These are phyloP conservation scores for Plebejus argus DNA, from an alignment of 2,888 invertebrate genomes.

Conservation along the genomic window DNA sequence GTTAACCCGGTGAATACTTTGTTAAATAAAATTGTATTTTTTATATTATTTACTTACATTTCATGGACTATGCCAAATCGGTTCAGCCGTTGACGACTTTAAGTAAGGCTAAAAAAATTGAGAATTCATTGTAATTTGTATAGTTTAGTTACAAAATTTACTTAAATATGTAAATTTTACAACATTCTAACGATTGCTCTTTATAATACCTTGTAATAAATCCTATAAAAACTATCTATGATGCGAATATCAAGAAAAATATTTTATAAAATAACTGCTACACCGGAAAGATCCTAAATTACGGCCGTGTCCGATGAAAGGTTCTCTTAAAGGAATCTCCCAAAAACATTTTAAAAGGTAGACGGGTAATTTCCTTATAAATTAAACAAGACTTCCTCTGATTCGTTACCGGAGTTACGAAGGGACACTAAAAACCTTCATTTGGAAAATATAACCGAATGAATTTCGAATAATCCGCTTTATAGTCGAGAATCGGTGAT, in stretches of 20 bases:
- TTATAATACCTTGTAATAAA: not conserved
- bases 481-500: slow-evolving; percentile 17
- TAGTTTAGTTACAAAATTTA: not conserved
- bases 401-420: not conserved
- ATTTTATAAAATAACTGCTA: not conserved
- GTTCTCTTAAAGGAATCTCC: slow-evolving; percentile 18
- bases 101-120: too few species aligned
- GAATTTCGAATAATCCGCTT: slow-evolving; percentile 24
- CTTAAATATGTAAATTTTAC: not conserved
- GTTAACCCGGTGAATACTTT: too few species aligned
- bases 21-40: too few species aligned
- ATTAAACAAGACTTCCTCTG: slow-evolving; percentile 23
- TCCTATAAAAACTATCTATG: not conserved
- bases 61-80: too few species aligned
- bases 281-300: slow-evolving; percentile 11
- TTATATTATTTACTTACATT: too few species aligned
- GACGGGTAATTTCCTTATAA: slow-evolving; percentile 22
- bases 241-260: not conserved
- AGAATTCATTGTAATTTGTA: not conserved
- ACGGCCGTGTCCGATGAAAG: not conserved
- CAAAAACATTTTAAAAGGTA: slow-evolving; percentile 15
- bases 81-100: too few species aligned
- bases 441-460: slow-evolving; percentile 23
- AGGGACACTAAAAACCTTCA: slow-evolving; percentile 22
- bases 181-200: not conserved